Evolutionary conservation across 2,113 vertebrate genomes (phyloP), one percentile per base, ranked within the genome.

Genomic region (Nettapus auritus): DNA sequence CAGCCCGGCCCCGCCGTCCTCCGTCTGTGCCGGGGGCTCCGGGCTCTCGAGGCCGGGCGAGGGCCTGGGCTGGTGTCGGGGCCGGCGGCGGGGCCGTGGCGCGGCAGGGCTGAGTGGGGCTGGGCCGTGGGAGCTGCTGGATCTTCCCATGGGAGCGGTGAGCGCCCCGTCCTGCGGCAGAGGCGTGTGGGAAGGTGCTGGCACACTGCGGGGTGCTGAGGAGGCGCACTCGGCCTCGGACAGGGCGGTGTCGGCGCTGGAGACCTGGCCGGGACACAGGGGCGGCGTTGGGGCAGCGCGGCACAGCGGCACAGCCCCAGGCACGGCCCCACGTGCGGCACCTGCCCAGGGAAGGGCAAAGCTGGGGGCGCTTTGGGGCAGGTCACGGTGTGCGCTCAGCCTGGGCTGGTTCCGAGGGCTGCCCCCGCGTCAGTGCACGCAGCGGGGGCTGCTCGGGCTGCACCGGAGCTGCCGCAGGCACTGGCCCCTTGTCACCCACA

Each of bases 141-240:
- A 50, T 9, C 2, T 22, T 69, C 15, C 13, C 16, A 8, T 8
- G 14, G 33, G 31, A 28, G 42, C 10, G 4, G 19, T 18, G 34
- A 21, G n/a, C 34, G 6, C 23, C 69, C 36, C 69, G 6, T 21
- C 19, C 50, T 22, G 36, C 6, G 6, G 26, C 34, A 6, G 9
- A 12, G 15, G 10, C 15, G 9, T 6, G 33, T 16, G 22, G 9
- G 62, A 6, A 7, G 31, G 59, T 18, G 8, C 25, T 17, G 34
- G 20, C 53, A 29, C 2, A 2, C 14, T 1, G 55, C 4, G 46
- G 8, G 17, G n/a, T 28, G 9, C 17, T 22, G 21, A 9, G 44
- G 21, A 29, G 14, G 4, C 1, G 2, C 13, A 16, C 5, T 17
- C 40, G 2, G 34, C 14, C 5, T 10, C 50, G 11, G 60, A 28